These are phyloP conservation scores for Acipenser ruthenus DNA, from an alignment of 2,797 vertebrate species.

Conservation along the genomic window DNA sequence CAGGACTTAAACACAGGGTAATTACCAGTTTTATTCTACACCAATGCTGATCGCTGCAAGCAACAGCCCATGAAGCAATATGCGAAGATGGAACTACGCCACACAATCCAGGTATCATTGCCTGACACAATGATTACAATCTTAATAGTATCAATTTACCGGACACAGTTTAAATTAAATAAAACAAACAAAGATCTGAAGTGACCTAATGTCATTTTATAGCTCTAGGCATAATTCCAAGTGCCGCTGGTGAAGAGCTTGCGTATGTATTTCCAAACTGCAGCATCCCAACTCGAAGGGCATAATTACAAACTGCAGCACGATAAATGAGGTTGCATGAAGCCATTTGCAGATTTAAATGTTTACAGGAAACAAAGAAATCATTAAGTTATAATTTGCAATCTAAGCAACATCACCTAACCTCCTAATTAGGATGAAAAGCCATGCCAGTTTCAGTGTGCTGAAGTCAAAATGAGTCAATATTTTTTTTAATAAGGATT, in stretches of 20 bases:
- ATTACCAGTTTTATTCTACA: too few species aligned
- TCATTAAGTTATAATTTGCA: slow-evolving; percentile 65
- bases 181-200: not conserved
- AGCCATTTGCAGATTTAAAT: slow-evolving; percentile 9
- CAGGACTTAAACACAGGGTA: too few species aligned
- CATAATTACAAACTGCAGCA: slow-evolving; percentile 3
- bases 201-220: slow-evolving; percentile 4
- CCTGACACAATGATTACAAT: not conserved
- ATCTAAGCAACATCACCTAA: slow-evolving; percentile 52
- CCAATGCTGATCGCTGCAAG: too few species aligned
- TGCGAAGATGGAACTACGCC: too few species aligned
- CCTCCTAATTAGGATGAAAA: slow-evolving; percentile 72
- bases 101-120: not conserved
- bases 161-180: not conserved
- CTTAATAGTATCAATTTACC: not conserved
- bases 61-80: too few species aligned
- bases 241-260: slow-evolving; percentile 2
- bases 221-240: slow-evolving; percentile 7
- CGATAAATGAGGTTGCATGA: not conserved
- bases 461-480: slow-evolving; percentile 69
- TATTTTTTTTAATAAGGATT: slow-evolving; percentile 86
- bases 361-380: slow-evolving; percentile 46
- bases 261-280: slow-evolving; percentile 8
- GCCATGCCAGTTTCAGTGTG: slow-evolving; percentile 46
- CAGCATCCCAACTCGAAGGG: slow-evolving; percentile 5